A percentile compares a stretch with the other conserved stretches of the same genome.
Conservation (phyloP, 2,113 vertebrate species). For the Melanerpes formicivorus region DNA sequence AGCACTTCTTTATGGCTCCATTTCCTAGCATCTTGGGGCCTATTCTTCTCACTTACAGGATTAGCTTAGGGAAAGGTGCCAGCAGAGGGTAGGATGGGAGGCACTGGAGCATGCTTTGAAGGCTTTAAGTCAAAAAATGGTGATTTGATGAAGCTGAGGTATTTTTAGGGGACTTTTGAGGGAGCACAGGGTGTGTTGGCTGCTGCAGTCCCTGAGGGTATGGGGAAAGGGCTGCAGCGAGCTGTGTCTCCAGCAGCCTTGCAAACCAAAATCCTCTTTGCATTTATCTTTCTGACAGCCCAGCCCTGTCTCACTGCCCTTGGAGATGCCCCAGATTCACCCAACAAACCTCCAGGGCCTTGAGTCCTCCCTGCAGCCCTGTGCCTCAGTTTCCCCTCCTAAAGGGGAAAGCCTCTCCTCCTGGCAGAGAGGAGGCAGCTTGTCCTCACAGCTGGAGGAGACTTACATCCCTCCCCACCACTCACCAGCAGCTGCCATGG, state of each 20-base stretch:
- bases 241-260: not conserved
- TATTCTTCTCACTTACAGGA: not conserved
- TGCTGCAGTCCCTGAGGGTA: fast-evolving
- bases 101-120: fast-evolving
- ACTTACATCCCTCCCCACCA: fast-evolving
- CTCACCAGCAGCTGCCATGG: not conserved
- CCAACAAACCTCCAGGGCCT: fast-evolving
- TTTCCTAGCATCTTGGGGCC: not conserved
- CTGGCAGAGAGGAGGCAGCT: not conserved
- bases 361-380: fast-evolving
- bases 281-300: not conserved
- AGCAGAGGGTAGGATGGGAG: not conserved
- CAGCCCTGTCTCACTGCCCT: not conserved
- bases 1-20: fast-evolving
- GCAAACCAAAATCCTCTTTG: not conserved
- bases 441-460: not conserved
- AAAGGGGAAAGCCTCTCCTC: not conserved
- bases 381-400: not conserved
- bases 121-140: not conserved
- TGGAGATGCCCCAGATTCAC: not conserved
- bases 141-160: fast-evolving
- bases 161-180: not conserved
- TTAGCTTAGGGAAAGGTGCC: not conserved
- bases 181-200: fast-evolving
- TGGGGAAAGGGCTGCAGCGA: not conserved